Evolutionary conservation across 2,797 vertebrate species (phyloP), one percentile per base, ranked within the genome.

Genomic region (Microctenopoma stevenorrisi): DNA sequence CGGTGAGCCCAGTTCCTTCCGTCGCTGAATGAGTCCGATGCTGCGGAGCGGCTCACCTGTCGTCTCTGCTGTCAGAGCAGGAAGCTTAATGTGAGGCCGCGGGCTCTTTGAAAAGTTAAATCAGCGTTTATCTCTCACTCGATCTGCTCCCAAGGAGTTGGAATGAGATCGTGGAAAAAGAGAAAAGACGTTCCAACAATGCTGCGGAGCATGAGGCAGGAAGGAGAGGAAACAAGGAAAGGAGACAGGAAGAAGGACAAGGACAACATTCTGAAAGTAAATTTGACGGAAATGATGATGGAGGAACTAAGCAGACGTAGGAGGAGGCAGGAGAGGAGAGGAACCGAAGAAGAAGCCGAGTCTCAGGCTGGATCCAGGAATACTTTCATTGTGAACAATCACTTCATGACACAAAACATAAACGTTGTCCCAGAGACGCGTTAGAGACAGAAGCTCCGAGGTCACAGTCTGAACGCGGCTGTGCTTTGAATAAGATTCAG

Each of bases 401-500:
- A 18, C 22, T 22, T 22, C 22, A 22, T 1, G 22, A 22, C 22
- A 22, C 22, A 22, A 2, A 22, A 22, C 22, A 2, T 22, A 22
- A 22, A 22, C 22, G 22, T 22, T 22, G 22, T 22, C 22, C 22
- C 22, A 22, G 22, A 22, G 22, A 22, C 22, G 22, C 22, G 22
- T 22, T 22, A 22, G 22, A 22, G 22, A 22, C 22, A 33, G 26
- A 43, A 44, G 22, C 61, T 33, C 5, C 38, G 68, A 30, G 69
- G 53, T 60, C 30, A 7, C n/a, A 26, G 61, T 67, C 58, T 48
- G 53, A 61, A 40, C 53, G 22, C 28, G 35, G 30, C 33, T 59
- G n/a, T 26, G 47, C 67, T 78, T 63, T 81, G 57, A 73, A 74
- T 40, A 69, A 40, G 50, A 68, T 68, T 81, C 62, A 65, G 74